These are phyloP conservation scores for Orthonyx spaldingii DNA, from an alignment of 2,113 vertebrate genomes.

Conservation along the genomic window DNA sequence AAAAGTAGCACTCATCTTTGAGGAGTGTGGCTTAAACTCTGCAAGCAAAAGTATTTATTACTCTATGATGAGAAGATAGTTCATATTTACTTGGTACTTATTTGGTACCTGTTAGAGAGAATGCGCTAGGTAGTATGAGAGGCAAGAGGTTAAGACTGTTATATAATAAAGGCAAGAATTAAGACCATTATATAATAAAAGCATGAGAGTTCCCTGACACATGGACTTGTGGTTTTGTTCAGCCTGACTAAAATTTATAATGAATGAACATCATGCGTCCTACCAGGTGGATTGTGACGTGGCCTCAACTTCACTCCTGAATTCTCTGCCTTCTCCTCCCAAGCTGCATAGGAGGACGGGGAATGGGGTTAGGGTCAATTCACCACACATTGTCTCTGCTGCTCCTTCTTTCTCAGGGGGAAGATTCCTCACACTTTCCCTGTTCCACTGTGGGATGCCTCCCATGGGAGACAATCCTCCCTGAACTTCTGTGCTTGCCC, in stretches of 20 bases:
- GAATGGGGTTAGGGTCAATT: neutral
- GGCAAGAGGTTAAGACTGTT: neutral
- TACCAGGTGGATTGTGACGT: accelerated
- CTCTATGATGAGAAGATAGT: neutral
- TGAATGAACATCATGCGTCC: neutral
- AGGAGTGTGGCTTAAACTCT: neutral
- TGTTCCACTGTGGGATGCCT: neutral
- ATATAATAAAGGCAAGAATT: neutral
- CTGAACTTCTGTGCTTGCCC: accelerated
- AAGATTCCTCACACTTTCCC: neutral
- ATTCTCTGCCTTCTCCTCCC: neutral
- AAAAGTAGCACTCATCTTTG: neutral
- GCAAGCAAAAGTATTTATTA: neutral
- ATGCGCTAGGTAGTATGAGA: neutral
- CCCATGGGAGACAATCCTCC: neutral
- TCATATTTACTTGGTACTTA: neutral
- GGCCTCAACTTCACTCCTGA: neutral
- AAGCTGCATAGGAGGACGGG: neutral
- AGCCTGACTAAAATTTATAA: neutral
- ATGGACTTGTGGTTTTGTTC: neutral
- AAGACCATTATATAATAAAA: neutral
- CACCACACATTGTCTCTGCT: neutral
- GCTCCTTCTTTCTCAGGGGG: neutral
- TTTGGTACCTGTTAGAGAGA: neutral
- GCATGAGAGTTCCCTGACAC: neutral